These are phyloP conservation scores for Cistogaster globosa DNA, from an alignment of 2,888 invertebrate genomes.

Conservation along the genomic window DNA sequence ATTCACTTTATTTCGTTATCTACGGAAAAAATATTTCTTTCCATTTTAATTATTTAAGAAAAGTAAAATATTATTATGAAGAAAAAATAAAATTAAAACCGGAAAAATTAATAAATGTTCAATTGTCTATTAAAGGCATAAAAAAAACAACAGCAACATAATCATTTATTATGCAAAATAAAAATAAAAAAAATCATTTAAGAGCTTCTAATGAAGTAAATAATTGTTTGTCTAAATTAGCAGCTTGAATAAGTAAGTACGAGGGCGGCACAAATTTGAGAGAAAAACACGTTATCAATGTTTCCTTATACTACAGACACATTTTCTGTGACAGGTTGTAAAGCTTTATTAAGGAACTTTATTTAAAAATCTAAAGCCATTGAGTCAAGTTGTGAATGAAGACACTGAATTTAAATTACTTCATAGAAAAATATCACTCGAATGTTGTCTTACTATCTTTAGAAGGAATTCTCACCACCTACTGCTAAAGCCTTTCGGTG, in stretches of 20 bases:
- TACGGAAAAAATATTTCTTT: constrained; percentile 19
- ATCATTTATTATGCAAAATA: constrained; percentile 70
- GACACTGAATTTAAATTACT: too few relatives aligned
- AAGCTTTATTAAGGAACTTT: too few relatives aligned
- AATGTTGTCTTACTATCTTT: too few relatives aligned
- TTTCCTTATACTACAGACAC: too few relatives aligned
- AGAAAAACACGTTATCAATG: too few relatives aligned
- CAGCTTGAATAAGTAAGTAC: constrained; percentile 20
- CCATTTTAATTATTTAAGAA: constrained; percentile 56
- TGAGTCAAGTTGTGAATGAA: too few relatives aligned
- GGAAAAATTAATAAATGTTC: constrained; percentile 72
- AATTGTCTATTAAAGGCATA: constrained; percentile 69
- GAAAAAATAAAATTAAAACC: constrained; percentile 68
- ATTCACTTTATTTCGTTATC: neutral
- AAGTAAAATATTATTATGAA: constrained; percentile 34
- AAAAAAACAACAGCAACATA: constrained; percentile 46
- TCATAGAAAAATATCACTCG: too few relatives aligned
- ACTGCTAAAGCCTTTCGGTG: too few relatives aligned
- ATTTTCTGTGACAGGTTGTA: too few relatives aligned
- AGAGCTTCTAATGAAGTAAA: constrained; percentile 62
- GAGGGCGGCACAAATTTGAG: neutral
- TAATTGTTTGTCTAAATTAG: constrained; percentile 34
- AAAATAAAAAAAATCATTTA: constrained; percentile 48
- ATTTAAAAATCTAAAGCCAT: too few relatives aligned
- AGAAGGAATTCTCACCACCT: too few relatives aligned